These are phyloP conservation scores for Archegozetes longisetosus DNA, from an alignment of 1,140 invertebrate species.

Conservation along the genomic window DNA sequence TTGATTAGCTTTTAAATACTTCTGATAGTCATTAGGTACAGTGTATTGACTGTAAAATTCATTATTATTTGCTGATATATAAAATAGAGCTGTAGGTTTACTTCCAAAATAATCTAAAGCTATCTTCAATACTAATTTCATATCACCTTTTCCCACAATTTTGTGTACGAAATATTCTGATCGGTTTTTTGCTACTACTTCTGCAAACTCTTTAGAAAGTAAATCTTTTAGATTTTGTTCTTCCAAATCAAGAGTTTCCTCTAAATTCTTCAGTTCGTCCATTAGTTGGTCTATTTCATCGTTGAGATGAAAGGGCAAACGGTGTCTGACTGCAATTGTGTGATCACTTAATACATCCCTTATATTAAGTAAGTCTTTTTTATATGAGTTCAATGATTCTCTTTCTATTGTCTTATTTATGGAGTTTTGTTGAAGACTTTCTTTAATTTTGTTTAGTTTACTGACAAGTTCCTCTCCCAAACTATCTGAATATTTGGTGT, in stretches of 20 bases:
- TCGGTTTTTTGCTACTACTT: neutral
- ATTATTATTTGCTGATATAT: neutral
- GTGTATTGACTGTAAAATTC: neutral
- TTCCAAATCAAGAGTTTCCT: too few relatives aligned
- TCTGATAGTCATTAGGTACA: neutral
- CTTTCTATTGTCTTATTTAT: neutral
- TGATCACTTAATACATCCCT: neutral
- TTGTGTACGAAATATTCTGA: neutral
- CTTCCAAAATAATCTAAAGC: neutral
- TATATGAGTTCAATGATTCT: neutral
- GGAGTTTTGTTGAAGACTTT: neutral
- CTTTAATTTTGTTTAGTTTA: neutral
- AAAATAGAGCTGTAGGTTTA: neutral
- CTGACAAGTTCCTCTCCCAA: neutral
- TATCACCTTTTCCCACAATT: neutral
- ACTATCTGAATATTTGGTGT: neutral
- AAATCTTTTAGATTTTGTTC: neutral
- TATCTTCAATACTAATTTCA: neutral
- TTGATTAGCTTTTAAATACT: neutral
- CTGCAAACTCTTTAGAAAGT: neutral
- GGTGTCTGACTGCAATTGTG: neutral
- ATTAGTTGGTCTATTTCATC: neutral
- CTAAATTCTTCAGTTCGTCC: neutral
- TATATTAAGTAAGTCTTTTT: neutral
- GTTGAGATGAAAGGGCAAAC: neutral